Percentiles rank a stretch among this genome's conserved stretches.
Evolutionary conservation across 23 tunicate species (phyloP).

Genomic region (Oikopleura vanhoeffeni): DNA sequence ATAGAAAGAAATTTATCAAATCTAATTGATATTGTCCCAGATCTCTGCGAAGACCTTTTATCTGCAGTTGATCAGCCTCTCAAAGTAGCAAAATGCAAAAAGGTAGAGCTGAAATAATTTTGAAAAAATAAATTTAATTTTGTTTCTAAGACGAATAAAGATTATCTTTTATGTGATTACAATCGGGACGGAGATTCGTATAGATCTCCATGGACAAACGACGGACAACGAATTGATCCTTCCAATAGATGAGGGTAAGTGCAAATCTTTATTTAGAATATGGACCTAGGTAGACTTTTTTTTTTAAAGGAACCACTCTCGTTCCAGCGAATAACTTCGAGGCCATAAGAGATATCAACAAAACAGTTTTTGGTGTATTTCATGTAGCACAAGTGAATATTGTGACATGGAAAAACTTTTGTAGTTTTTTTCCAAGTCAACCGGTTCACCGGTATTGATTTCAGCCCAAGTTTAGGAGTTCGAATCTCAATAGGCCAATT

Average conservation of each 20-base stretch:
- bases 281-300: no score
- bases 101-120: background rate
- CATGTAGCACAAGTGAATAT: no score
- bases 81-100: constrained; percentile 35
- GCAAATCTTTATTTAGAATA: no score
- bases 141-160: constrained; percentile 38
- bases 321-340: no score
- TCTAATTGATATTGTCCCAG: constrained; percentile 81
- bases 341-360: no score
- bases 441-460: no score
- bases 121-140: background rate
- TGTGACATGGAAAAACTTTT: no score
- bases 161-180: constrained; percentile 76
- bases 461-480: no score
- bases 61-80: constrained; percentile 87
- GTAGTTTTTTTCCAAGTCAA: no score
- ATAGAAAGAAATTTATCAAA: constrained; percentile 78
- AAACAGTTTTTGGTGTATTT: no score
- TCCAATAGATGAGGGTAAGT: constrained; percentile 39
- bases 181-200: constrained; percentile 94
- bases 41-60: constrained; percentile 75
- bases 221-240: constrained; percentile 64
- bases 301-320: no score
- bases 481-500: no score
- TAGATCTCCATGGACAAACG: constrained; percentile 86